Percentiles rank a stretch among this genome's conserved stretches.
Evolutionary conservation across 2,888 invertebrate species (phyloP).

Genomic region (Anagyrus pseudococci): DNA sequence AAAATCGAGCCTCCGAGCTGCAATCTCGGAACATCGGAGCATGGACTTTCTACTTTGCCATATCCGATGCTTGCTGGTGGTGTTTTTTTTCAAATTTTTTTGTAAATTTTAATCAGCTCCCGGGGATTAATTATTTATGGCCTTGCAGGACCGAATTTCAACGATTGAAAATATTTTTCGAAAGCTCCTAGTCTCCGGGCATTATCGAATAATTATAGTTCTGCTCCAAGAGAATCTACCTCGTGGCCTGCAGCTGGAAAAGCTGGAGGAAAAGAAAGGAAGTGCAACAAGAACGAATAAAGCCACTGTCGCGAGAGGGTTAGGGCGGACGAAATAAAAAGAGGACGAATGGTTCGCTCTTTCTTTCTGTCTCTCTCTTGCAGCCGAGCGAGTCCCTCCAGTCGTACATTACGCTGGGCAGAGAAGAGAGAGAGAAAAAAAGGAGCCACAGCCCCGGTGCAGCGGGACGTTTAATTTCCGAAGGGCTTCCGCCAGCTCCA

Average conservation of each 20-base stretch:
- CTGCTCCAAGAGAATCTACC: no score
- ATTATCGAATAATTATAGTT: no score
- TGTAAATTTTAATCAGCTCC: background rate
- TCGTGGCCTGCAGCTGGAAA: background rate
- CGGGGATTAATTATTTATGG: background rate
- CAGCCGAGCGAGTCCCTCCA: slow-evolving; percentile 34
- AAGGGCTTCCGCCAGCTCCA: slow-evolving; percentile 60
- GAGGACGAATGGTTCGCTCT: slow-evolving; percentile 18
- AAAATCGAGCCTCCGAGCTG: background rate
- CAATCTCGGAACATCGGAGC: background rate
- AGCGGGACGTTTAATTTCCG: slow-evolving; percentile 61
- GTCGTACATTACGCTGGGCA: slow-evolving; percentile 58
- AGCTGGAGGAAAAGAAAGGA: slow-evolving; percentile 31
- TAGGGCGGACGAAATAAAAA: slow-evolving; percentile 25
- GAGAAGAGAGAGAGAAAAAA: slow-evolving; percentile 57
- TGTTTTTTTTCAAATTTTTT: no score
- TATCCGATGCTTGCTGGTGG: no score
- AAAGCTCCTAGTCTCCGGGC: no score
- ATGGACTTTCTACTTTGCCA: background rate
- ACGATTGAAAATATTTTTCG: no score
- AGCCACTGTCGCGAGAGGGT: slow-evolving; percentile 29
- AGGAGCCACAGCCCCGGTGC: slow-evolving; percentile 26
- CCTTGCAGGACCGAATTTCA: background rate
- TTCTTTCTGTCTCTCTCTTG: slow-evolving; percentile 26
- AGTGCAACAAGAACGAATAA: slow-evolving; percentile 31